Base-by-base conservation (phyloP, 2,113 vertebrate genomes). In the Pseudorasbora parva region DNA sequence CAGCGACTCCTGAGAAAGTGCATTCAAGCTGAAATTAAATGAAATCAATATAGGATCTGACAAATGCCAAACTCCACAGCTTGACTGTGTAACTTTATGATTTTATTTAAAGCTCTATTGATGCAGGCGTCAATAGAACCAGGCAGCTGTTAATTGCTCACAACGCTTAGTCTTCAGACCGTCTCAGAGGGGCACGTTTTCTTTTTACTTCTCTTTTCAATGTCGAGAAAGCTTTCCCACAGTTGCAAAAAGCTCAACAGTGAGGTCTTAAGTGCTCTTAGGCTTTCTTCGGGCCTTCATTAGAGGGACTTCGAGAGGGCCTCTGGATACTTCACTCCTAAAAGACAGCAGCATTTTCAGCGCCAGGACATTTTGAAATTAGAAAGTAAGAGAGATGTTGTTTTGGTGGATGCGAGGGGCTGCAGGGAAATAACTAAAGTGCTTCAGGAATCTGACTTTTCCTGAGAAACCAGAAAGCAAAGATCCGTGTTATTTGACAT, bases 251-350 rank as follows among this genome's bases (percentile, higher is more conserved):
- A 87, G 84, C 83, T 85, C 71, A 51, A 83, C 79, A 82, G 84
- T 88, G 87, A 85, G 83, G 45, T 85, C 86, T 93, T 88, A 87
- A 93, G 91, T 91, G 91, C 92, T 78, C 91, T 94, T 86, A 81
- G 83, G 74, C 66, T 89, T 91, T 88, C 87, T 81, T 86, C 57
- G n/a, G 88, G 86, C 91, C 86, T 91, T 93, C 90, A 92, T 93
- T 93, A 93, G 82, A 86, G 85, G 84, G 81, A 82, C 60, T 33
- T 80, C 82, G 87, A 84, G 90, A 88, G 85, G 80, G 85, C 2
- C 76, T 81, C 80, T 45, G 19, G 86, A 84, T 85, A 89, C 90
- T 91, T 88, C 84, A 86, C 89, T 89, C 59, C 78, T 54, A 73
- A 68, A 86, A 72, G 66, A 69, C 41, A 64, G 27, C 78, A 5